Base-by-base conservation (phyloP, 2,113 vertebrate genomes). In the Psilopsiagon aurifrons region DNA sequence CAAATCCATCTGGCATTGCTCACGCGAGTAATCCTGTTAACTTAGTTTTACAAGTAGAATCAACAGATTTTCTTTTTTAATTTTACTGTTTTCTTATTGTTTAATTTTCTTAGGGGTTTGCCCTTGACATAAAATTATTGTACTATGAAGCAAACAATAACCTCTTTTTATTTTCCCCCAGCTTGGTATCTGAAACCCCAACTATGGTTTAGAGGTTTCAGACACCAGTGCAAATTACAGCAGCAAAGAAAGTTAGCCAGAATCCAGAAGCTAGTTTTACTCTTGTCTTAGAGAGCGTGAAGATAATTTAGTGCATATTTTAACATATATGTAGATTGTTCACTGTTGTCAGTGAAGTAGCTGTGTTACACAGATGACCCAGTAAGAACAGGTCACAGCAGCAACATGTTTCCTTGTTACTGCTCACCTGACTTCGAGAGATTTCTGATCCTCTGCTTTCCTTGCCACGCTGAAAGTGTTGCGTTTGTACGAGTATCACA, bases 1-100 rank as follows among this genome's bases (percentile, higher is more conserved):
- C 69, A 84, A 75, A 91, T 92, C 62, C 69, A 31, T 91, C 66
- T 96, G 94, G 74, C 47, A 51, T 76, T 79, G 41, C 86, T 93
- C 33, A 77, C 11, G 31, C 52, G 62, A 92, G 68, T 79, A 79
- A 87, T 82, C 9, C 64, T 77, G 25, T 92, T 93, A 90, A 77
- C n/a, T 91, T 49, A 60, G 8, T 86, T 88, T 90, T 83, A 7
- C 39, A 64, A 78, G 43, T 86, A 51, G 43, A 92, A 86, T 8
- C 17, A 71, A 69, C 29, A 84, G 60, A 77, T 81, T 24, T 66
- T 17, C 33, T 49, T 27, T 52, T 43, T 83, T 86, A 54, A 49
- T 54, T 49, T 75, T 60, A 41, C 37, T 19, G 27, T 90, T 64
- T 91, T 81, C 14, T 17, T 60, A 5, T 86, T 83, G 33, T 63